Evolutionary conservation across 2,113 vertebrate genomes (phyloP).

Genomic region (Malurus cyaneus): DNA sequence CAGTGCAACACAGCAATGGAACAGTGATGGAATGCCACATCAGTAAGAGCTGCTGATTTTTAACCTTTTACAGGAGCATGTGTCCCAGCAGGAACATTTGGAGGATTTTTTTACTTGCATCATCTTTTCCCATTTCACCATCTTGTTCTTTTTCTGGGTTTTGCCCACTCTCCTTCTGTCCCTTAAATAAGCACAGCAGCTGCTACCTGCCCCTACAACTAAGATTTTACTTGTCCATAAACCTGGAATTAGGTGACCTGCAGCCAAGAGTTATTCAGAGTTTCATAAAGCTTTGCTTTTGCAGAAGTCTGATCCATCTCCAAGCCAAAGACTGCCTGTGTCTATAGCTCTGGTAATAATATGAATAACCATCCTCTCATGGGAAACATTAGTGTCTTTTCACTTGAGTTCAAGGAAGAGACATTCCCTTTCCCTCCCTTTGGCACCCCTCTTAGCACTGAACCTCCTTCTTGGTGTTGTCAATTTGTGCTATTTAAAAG

Average conservation of each 20-base stretch:
- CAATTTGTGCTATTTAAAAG: neutral
- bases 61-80: neutral
- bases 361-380: neutral
- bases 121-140: neutral
- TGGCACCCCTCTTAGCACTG: neutral
- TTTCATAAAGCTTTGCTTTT: neutral
- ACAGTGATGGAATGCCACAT: accelerated
- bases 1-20: neutral
- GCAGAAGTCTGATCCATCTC: neutral
- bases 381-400: neutral
- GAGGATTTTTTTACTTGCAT: neutral
- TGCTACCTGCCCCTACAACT: neutral
- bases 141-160: neutral
- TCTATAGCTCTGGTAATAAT: neutral
- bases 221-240: neutral
- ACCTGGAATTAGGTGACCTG: neutral
- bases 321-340: neutral
- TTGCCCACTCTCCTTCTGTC: neutral
- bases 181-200: neutral
- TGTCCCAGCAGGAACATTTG: neutral
- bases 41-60: neutral
- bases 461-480: neutral
- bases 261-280: neutral
- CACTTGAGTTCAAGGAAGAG: neutral
- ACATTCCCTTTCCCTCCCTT: neutral